Base-by-base conservation (phyloP, 2,797 vertebrate species). In the Apogon hyalosoma region DNA sequence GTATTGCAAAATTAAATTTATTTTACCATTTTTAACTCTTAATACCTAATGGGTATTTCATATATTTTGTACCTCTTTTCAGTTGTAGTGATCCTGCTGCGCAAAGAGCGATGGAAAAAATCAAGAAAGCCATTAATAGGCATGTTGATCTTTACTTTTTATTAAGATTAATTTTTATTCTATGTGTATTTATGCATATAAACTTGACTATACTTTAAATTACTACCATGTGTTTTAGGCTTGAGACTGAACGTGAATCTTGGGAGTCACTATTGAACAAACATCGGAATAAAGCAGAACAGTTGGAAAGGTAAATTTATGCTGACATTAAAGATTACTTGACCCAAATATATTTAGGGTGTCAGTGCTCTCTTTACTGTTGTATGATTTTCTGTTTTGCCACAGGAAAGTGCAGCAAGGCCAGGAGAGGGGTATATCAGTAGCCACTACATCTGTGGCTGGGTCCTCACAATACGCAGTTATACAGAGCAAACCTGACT, bases 241-340 rank as follows among this genome's bases (percentile, higher is more conserved):
- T 95, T 18, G 87, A 93, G 64, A 68, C 73, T 63, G 94, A 95
- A 84, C 89, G 85, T 80, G 72, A 84, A 4, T 90, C 92, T 31
- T 95, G 94, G 94, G 88, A 93, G 57, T 63, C 83, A 0, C 87
- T 95, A 18, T 63, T 95, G 21, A 86, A 87, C 49, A 94, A 93
- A 87, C 93, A 95, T 72, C 70, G 42, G 31, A 70, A 50, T 46
- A 92, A 87, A 87, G 90, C 93, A 46, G 87, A 93, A 40, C 87
- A 93, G 58, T 49, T 94, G 63, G 69, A 92, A 84, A 89, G 76
- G 94, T 95, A 73, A 58, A 43, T 19, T 10, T 28, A 6, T 11
- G 13, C 28, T 36, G 12, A 42, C 38, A 46, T 54, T 56, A 3
- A 73, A 13, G 2, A 51, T 56, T 39, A 28, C 10, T 16, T 0